A percentile compares a stretch with the other conserved stretches of the same genome.
Conservation (phyloP, 2,888 invertebrate species). For the Rutpela maculata region DNA sequence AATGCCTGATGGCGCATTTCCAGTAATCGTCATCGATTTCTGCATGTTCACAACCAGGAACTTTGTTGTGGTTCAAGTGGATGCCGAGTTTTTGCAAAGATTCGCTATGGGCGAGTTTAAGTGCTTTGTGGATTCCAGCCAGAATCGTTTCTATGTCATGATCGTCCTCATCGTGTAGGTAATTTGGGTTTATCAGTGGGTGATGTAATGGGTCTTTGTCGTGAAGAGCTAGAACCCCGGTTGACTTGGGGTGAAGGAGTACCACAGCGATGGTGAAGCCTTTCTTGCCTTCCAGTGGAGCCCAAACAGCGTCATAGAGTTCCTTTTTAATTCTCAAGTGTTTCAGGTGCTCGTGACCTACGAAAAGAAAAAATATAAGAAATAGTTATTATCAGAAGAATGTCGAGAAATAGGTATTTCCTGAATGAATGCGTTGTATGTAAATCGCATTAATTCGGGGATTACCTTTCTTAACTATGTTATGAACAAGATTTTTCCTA, state of each 20-base stretch:
- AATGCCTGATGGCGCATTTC: constrained; percentile 76
- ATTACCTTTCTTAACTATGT: no score
- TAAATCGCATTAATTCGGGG: no score
- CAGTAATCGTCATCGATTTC: constrained; percentile 81
- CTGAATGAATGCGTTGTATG: no score
- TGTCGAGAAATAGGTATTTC: no score
- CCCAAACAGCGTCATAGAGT: constrained; percentile 76
- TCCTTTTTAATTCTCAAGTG: constrained; percentile 76
- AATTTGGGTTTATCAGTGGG: constrained; percentile 88
- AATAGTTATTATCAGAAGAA: no score
- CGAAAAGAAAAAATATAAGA: not conserved
- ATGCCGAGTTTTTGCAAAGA: constrained; percentile 78
- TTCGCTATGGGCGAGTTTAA: constrained; percentile 77
- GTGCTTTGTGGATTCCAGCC: constrained; percentile 76
- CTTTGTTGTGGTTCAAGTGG: constrained; percentile 68
- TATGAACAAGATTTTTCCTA: no score
- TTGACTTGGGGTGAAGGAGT: constrained; percentile 85
- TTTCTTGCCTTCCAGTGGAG: constrained; percentile 72
- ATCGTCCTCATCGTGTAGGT: constrained; percentile 79
- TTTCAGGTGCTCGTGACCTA: constrained; percentile 59
- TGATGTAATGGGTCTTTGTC: constrained; percentile 84
- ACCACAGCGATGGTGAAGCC: constrained; percentile 80
- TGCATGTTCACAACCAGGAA: constrained; percentile 75
- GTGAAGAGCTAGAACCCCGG: constrained; percentile 82
- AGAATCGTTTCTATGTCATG: constrained; percentile 79